These are phyloP conservation scores for Oreochromis aureus DNA, from an alignment of 2,113 vertebrate genomes.

Conservation along the genomic window DNA sequence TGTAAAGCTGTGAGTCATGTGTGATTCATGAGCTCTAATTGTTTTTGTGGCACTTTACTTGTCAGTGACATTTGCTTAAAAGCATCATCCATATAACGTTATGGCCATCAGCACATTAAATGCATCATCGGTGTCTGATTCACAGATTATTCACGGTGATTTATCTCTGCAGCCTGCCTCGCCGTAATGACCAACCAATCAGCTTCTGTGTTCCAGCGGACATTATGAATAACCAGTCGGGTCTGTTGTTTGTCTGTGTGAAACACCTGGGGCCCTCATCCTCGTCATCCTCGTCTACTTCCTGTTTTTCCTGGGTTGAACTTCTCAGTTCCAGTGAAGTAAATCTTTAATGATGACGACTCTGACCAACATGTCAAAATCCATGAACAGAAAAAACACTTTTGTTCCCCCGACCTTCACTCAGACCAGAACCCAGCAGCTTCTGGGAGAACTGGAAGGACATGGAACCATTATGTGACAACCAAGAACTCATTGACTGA, in stretches of 20 bases:
- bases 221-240: background rate
- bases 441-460: background rate
- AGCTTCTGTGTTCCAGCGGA: background rate
- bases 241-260: background rate
- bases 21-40: background rate
- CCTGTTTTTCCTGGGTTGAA: background rate
- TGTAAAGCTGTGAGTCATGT: background rate
- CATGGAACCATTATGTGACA: background rate
- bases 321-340: background rate
- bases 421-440: background rate
- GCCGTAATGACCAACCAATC: background rate
- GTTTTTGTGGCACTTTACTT: background rate
- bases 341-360: accelerated
- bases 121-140: conserved; percentile 15
- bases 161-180: conserved; percentile 5
- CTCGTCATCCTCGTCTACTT: background rate
- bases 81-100: background rate
- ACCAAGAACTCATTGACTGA: background rate
- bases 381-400: background rate
- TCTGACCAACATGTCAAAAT: background rate
- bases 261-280: background rate
- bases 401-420: background rate
- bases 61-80: background rate
- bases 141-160: conserved; percentile 14
- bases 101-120: background rate